These are phyloP conservation scores for Aricia artaxerxes DNA, from an alignment of 2,888 invertebrate genomes.

Conservation along the genomic window DNA sequence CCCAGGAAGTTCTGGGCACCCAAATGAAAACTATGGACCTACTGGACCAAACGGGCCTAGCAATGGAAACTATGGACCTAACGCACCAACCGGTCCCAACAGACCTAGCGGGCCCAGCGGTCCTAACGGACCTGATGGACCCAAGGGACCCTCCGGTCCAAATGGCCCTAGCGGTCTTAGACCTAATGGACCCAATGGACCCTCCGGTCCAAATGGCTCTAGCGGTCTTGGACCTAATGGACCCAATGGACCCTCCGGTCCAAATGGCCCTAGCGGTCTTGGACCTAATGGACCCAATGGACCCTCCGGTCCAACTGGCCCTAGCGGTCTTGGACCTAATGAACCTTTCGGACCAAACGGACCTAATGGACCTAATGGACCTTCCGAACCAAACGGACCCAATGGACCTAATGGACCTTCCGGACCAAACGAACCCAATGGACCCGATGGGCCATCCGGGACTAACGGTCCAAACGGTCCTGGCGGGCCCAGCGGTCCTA, in stretches of 20 bases:
- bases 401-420: conserved; percentile 41
- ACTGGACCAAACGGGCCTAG: conserved; percentile 57
- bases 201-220: conserved; percentile 29
- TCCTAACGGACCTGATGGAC: conserved; percentile 31
- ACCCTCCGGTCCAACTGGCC: conserved; percentile 31
- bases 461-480: conserved; percentile 47
- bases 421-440: not conserved
- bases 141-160: conserved; percentile 51
- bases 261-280: conserved; percentile 43
- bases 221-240: conserved; percentile 48
- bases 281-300: conserved; percentile 37
- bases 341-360: conserved; percentile 38
- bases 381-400: not conserved
- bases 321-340: conserved; percentile 46
- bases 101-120: conserved; percentile 39
- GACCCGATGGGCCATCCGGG: conserved; percentile 44
- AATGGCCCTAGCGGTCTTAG: conserved; percentile 42
- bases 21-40: conserved; percentile 47
- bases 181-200: conserved; percentile 38
- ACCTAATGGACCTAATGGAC: too few relatives aligned
- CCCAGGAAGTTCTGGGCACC: not conserved
- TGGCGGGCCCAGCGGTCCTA: conserved; percentile 39
- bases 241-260: conserved; percentile 50
- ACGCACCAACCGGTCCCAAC: conserved; percentile 24
- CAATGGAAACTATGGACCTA: conserved; percentile 41